A percentile compares a stretch with the other conserved stretches of the same genome.
These are phyloP conservation scores for Thera britannica DNA, from an alignment of 2,888 invertebrate genomes.

Conservation along the genomic window DNA sequence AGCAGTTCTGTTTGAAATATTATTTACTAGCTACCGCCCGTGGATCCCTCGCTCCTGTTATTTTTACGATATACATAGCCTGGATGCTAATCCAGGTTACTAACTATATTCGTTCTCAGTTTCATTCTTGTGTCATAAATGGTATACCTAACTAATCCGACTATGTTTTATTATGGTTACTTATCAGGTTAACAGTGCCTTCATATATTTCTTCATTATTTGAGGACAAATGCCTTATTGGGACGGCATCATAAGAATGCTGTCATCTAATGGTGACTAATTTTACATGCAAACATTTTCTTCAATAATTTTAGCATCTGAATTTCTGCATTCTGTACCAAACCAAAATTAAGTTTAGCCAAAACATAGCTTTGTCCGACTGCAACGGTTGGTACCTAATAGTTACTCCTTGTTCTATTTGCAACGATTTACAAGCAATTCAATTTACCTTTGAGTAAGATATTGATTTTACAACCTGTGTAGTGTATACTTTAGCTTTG, in stretches of 20 bases:
- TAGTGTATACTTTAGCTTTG: neutral
- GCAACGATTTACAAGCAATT: conserved; percentile 37
- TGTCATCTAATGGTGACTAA: neutral
- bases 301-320: neutral
- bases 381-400: conserved; percentile 21
- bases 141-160: no score
- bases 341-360: conserved; percentile 13
- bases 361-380: conserved; percentile 13
- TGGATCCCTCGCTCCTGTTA: no score
- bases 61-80: no score
- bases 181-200: no score
- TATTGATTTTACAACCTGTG: conserved; percentile 1
- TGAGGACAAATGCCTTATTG: no score
- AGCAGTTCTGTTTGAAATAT: no score
- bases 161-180: no score
- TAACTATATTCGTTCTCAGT: no score
- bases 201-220: no score
- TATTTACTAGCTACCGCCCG: no score
- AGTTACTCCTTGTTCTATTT: conserved; percentile 38
- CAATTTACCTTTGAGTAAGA: conserved; percentile 21
- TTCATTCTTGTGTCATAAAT: no score
- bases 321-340: conserved; percentile 9
- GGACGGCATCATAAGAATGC: neutral
- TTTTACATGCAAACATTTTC: neutral
- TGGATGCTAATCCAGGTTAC: no score